Evolutionary conservation across 2,888 invertebrate species (phyloP).

Genomic region (Cryptus viduatorius): DNA sequence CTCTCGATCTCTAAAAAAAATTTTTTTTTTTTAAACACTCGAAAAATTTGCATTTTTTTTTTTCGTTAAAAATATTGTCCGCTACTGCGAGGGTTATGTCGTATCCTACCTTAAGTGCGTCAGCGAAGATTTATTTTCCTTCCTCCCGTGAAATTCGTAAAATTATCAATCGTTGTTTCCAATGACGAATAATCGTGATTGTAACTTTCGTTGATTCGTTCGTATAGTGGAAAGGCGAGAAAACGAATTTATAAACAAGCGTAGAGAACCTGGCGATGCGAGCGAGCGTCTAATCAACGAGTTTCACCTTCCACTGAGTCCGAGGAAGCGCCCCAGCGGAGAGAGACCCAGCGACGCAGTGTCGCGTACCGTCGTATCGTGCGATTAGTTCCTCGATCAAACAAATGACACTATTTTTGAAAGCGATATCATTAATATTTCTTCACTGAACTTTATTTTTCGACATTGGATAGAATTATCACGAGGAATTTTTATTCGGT

Average conservation of each 20-base stretch:
- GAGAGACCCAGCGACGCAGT: slow-evolving; percentile 36
- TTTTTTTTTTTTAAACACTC: no score
- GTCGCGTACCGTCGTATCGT: background rate
- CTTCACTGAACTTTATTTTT: background rate
- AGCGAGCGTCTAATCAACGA: slow-evolving; percentile 61
- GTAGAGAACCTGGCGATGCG: slow-evolving; percentile 12
- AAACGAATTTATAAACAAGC: slow-evolving; percentile 47
- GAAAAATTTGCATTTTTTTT: background rate
- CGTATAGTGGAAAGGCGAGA: background rate
- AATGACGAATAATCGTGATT: background rate
- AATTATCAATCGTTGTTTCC: background rate
- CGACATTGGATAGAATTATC: background rate
- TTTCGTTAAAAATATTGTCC: background rate
- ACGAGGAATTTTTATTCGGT: no score
- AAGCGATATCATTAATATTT: background rate
- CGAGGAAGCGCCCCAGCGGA: slow-evolving; percentile 31
- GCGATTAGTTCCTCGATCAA: background rate
- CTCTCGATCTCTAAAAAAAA: no score
- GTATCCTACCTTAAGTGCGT: background rate
- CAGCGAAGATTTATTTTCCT: background rate
- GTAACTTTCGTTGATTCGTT: background rate
- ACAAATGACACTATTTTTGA: background rate
- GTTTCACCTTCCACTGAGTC: slow-evolving; percentile 58
- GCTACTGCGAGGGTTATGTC: background rate
- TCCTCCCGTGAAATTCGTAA: background rate